phyloP scores from a whole-genome alignment of 2,113 vertebrate genomes.

The Takifugu bimaculatus region DNA sequence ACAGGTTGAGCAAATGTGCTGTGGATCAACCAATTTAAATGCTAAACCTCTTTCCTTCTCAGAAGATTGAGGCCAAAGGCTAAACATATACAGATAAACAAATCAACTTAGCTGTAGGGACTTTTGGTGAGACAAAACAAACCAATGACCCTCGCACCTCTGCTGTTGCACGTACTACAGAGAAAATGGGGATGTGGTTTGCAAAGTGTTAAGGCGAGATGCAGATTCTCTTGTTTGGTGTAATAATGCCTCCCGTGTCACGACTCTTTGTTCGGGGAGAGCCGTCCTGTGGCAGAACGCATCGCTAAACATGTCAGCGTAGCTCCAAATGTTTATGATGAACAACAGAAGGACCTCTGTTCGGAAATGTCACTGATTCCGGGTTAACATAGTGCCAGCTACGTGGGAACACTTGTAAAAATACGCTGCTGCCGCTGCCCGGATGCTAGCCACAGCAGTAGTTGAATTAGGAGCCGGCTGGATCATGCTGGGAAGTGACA shows the following conservation, averaged over 20 bases:
- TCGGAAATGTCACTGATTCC: constrained; percentile 31
- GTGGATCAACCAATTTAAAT: constrained; percentile 75
- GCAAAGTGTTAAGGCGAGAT: constrained; percentile 67
- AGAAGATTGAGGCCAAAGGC: constrained; percentile 65
- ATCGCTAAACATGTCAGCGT: constrained; percentile 20
- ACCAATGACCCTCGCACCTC: constrained; percentile 81
- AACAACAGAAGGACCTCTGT: constrained; percentile 25
- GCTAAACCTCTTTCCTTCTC: constrained; percentile 69
- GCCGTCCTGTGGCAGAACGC: constrained; percentile 11
- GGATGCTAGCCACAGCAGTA: constrained; percentile 67
- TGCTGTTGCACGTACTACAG: constrained; percentile 77
- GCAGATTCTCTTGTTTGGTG: constrained; percentile 71
- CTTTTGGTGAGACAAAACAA: constrained; percentile 72
- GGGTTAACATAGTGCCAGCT: constrained; percentile 23
- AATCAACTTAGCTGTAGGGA: constrained; percentile 81
- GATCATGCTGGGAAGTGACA: constrained; percentile 72
- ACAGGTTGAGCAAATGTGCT: constrained; percentile 65
- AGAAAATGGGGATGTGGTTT: constrained; percentile 73
- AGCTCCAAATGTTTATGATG: constrained; percentile 27
- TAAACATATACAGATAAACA: constrained; percentile 78
- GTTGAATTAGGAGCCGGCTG: constrained; percentile 76
- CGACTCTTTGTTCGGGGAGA: constrained; percentile 17
- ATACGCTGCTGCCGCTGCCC: constrained; percentile 36
- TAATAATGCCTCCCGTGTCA: constrained; percentile 37
- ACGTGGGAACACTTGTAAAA: constrained; percentile 8